These are phyloP conservation scores for Monochamus saltuarius DNA, from an alignment of 1,140 invertebrate species.

Conservation along the genomic window DNA sequence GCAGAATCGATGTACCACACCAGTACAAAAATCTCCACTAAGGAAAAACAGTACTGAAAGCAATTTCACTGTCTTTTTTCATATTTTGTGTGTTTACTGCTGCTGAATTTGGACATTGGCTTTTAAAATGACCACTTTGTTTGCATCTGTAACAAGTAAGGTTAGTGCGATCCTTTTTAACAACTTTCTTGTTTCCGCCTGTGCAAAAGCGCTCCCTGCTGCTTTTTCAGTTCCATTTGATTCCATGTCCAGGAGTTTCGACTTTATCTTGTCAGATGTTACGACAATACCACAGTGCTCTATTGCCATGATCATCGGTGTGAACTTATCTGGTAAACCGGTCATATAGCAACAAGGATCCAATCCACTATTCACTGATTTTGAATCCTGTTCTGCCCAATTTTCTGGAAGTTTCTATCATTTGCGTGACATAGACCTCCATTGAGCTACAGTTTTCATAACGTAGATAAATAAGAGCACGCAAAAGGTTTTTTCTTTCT, in stretches of 20 bases:
- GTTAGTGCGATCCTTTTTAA: background rate
- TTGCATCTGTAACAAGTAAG: slow-evolving; percentile 21
- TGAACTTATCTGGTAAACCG: slow-evolving; percentile 38
- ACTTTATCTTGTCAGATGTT: slow-evolving; percentile 24
- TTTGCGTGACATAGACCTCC: slow-evolving; percentile 28
- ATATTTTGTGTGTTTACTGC: too few species aligned
- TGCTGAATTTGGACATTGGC: slow-evolving; percentile 1
- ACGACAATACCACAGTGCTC: slow-evolving; percentile 26
- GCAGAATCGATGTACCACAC: slow-evolving; percentile 40
- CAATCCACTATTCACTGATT: slow-evolving; percentile 37
- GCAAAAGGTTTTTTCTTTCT: too few species aligned
- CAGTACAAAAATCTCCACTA: slow-evolving; percentile 25
- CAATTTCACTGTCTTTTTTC: slow-evolving; percentile 3
- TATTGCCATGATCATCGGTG: slow-evolving; percentile 22
- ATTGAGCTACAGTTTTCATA: slow-evolving; percentile 31
- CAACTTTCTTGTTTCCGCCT: too few species aligned
- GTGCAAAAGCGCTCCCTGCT: slow-evolving; percentile 15
- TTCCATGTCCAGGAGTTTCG: slow-evolving; percentile 26
- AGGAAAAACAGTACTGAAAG: slow-evolving; percentile 21
- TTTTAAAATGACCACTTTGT: slow-evolving; percentile 20
- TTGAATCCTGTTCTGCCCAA: slow-evolving; percentile 33
- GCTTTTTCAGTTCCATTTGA: background rate
- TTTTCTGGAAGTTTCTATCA: slow-evolving; percentile 29
- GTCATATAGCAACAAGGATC: slow-evolving; percentile 42
- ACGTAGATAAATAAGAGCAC: slow-evolving; percentile 27